phyloP scores from a whole-genome alignment of 2,797 vertebrate genomes.

The Hapalemur alaotrensis region DNA sequence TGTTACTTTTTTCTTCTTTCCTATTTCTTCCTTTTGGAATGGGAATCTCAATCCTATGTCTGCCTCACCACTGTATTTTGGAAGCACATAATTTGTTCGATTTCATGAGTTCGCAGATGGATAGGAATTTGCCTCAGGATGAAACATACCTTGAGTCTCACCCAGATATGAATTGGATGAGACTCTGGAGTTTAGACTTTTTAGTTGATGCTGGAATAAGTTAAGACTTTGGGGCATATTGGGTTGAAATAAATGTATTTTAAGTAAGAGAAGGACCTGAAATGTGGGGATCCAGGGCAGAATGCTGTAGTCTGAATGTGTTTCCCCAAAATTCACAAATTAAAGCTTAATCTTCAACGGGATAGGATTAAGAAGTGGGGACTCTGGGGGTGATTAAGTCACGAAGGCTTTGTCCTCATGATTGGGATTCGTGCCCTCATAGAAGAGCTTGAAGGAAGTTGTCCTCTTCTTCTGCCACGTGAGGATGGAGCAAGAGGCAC shows the following conservation, averaged over 20 bases:
- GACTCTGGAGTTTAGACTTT: background rate
- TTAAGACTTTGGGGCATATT: background rate
- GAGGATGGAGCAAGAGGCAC: background rate
- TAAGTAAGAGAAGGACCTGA: background rate
- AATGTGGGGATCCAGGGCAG: background rate
- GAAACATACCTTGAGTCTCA: background rate
- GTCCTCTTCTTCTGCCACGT: background rate
- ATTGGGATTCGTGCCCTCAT: background rate
- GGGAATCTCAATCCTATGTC: background rate
- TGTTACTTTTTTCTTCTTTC: background rate
- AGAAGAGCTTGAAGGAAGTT: background rate
- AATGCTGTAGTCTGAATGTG: background rate
- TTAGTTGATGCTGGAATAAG: background rate
- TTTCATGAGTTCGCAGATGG: background rate
- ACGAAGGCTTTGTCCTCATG: background rate
- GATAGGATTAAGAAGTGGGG: background rate
- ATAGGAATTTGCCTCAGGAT: background rate
- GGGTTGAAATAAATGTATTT: background rate
- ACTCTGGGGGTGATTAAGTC: background rate
- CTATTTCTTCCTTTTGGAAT: background rate
- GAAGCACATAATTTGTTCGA: background rate
- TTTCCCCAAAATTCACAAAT: background rate
- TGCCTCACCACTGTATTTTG: background rate
- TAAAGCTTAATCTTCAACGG: background rate
- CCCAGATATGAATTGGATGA: background rate